Base-by-base conservation (phyloP, 2,888 invertebrate genomes). In the Salpingus planirostris region DNA sequence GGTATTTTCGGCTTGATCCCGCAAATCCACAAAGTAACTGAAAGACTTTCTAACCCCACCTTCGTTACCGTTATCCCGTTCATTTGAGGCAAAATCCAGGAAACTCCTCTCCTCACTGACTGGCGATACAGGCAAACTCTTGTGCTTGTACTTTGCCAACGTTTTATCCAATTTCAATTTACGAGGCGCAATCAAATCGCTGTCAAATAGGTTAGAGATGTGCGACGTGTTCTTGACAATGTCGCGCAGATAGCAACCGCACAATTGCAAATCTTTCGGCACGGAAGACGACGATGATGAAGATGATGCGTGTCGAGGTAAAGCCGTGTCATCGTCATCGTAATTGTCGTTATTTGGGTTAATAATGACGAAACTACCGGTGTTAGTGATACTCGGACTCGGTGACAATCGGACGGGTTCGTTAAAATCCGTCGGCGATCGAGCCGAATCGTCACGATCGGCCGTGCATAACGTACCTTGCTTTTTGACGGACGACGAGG, bases 81-180 rank as follows among this genome's bases (percentile, higher is more conserved):
- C 43, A 27, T 44, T 46, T 15, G 49, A 48, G 2, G 52, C 62
- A 40, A 56, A 64, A 48, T 66, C 66, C 1, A 60, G 51, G 42
- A 63, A 59, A 29, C 59, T 55, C 14, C 62, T 57, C 50, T 86
- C 85, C 54, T 87, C 87, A 30, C 79, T 83, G 0, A 86, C 85
- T 0, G 87, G 87, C 0, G 85, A 85, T 0, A 86, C 84, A 0
- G 86, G 86, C 44, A 87, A 76, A 3, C 85, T 85, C 50, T 85
- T 83, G 43, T 81, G 57, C 39, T 65, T 64, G 41, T 59, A 63
- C 44, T 63, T 58, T 32, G 53, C 46, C 51, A 65, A 43, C 11
- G 58, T 61, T 41, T 60, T 62, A 36, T 64, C 61, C 23, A 64
- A 30, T 36, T 59, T 52, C 22, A 64, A 46, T 37, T 63, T 60